phyloP scores from a whole-genome alignment of 2,888 invertebrate species.

The Diachrysia chrysitis region DNA sequence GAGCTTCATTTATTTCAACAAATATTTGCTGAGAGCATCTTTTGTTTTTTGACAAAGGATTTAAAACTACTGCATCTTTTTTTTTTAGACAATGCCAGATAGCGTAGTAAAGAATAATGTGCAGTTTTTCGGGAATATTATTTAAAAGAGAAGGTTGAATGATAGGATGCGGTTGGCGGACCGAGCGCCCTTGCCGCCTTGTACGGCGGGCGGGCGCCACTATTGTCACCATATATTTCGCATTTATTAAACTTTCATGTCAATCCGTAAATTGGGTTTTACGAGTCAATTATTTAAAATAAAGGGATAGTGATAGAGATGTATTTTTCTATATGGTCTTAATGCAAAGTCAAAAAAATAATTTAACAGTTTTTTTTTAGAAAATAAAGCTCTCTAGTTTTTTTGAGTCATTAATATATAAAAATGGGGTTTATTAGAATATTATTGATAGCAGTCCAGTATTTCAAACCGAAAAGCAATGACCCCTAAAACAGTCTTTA shows the following conservation, averaged over 20 bases:
- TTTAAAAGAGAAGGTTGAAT: constrained; percentile 42
- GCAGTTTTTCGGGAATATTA: constrained; percentile 34
- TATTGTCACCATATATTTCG: constrained; percentile 11
- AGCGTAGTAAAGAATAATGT: constrained; percentile 21
- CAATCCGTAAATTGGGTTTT: no score
- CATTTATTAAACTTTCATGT: constrained; percentile 2
- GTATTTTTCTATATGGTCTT: no score
- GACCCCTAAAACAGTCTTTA: no score
- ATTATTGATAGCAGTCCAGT: no score
- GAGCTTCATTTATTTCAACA: not conserved
- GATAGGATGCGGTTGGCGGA: constrained; percentile 48
- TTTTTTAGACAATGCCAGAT: not conserved
- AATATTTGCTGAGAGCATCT: not conserved
- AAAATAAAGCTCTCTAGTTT: no score
- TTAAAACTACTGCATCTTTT: not conserved
- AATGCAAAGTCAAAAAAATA: no score
- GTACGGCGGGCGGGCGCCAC: constrained; percentile 42
- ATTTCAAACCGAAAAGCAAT: no score
- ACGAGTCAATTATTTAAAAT: no score
- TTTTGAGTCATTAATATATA: no score
- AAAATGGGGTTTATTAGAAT: no score
- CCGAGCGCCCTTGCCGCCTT: constrained; percentile 47
- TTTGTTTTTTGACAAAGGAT: constrained; percentile 2
- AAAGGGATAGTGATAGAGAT: no score
- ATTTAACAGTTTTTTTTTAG: no score